These are phyloP conservation scores for Microtus montanus DNA, from an alignment of 2,113 vertebrate species.

Conservation along the genomic window DNA sequence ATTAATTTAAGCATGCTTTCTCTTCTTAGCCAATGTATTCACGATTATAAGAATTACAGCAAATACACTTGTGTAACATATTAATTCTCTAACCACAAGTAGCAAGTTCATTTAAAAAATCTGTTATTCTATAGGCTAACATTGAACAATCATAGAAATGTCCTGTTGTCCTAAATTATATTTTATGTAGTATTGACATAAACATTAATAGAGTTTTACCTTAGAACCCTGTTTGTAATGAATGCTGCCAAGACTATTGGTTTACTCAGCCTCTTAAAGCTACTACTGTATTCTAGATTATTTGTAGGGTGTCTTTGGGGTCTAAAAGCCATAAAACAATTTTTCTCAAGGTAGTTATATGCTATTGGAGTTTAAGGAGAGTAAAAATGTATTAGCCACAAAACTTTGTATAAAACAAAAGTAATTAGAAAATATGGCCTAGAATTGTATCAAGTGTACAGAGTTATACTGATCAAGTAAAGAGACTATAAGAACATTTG, in stretches of 20 bases:
- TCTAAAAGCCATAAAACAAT: not conserved
- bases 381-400: not conserved
- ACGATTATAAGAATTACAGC: not conserved
- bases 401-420: not conserved
- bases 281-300: not conserved
- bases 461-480: not conserved
- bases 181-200: constrained; percentile 13
- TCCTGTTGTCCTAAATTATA: not conserved
- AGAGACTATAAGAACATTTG: not conserved
- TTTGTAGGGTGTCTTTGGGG: not conserved
- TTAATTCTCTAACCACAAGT: not conserved
- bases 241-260: not conserved
- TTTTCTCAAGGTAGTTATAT: too few species aligned
- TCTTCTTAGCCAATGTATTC: not conserved
- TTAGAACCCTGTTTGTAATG: not conserved
- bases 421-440: constrained; percentile 32
- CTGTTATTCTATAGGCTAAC: constrained; percentile 2
- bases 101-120: constrained; percentile 17
- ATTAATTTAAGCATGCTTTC: not conserved
- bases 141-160: constrained; percentile 29
- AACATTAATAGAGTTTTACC: constrained; percentile 14
- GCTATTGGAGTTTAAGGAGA: not conserved
- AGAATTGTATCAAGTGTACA: not conserved
- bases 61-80: not conserved
- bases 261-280: not conserved